Evolutionary conservation across 2,888 invertebrate genomes (phyloP).

Genomic region (Cephus sareptanus): DNA sequence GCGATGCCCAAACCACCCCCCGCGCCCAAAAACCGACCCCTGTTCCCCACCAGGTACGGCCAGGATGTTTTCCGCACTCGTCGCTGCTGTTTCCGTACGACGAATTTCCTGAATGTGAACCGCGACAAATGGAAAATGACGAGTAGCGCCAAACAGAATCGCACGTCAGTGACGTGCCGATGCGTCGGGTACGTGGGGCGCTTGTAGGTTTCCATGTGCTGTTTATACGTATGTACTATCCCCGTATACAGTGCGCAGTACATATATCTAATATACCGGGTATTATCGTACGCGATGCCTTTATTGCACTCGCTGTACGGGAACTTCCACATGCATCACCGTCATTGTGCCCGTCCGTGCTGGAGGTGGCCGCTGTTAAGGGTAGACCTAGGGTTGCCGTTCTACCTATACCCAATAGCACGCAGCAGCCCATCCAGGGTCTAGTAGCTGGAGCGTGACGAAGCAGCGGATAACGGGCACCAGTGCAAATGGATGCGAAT

Average conservation of each 20-base stretch:
- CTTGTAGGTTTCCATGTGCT: not conserved
- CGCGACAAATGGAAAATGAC: not conserved
- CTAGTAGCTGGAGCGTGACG: not conserved
- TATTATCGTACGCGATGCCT: slow-evolving; percentile 43
- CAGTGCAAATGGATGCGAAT: not conserved
- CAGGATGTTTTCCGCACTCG: not conserved
- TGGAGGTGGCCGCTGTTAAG: slow-evolving; percentile 24
- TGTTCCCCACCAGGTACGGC: not conserved
- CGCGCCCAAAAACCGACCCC: not conserved
- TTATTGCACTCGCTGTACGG: slow-evolving; percentile 39
- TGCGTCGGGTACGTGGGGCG: not conserved
- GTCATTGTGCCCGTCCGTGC: slow-evolving; percentile 43
- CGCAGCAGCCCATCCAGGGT: not conserved
- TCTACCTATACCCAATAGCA: slow-evolving; percentile 20
- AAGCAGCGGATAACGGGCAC: not conserved
- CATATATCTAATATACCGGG: slow-evolving; percentile 24
- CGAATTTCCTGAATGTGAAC: not conserved
- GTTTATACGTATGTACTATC: not conserved
- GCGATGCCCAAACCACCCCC: not conserved
- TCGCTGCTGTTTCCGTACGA: not conserved
- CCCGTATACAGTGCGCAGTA: not conserved
- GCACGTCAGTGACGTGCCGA: not conserved
- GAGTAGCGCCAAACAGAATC: not conserved
- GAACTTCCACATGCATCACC: slow-evolving; percentile 42
- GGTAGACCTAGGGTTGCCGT: not conserved